Evolutionary conservation across 2,888 invertebrate species (phyloP).

Genomic region (Eremobia ochroleuca): DNA sequence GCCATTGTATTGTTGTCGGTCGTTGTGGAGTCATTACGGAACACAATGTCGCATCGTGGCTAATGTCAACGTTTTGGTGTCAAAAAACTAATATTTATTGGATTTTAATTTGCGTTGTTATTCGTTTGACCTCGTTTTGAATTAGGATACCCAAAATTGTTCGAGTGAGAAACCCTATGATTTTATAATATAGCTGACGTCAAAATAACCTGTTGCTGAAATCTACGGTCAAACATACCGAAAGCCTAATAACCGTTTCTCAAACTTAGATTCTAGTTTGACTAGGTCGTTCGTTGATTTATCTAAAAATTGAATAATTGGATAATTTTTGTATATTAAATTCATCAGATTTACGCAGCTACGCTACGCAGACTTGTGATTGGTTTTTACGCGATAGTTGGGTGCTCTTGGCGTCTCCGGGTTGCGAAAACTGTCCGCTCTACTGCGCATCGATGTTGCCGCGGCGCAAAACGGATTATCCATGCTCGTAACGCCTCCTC

Average conservation of each 20-base stretch:
- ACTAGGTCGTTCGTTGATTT: neutral
- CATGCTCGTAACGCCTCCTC: conserved; percentile 75
- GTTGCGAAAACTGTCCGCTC: conserved; percentile 85
- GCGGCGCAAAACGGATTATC: conserved; percentile 80
- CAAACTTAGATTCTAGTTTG: conserved; percentile 5
- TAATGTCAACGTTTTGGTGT: conserved; percentile 41
- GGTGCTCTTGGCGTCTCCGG: conserved; percentile 72
- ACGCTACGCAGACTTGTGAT: conserved; percentile 5
- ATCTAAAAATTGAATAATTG: neutral
- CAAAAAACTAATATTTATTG: conserved; percentile 38
- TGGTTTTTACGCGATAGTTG: conserved; percentile 51
- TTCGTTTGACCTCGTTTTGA: conserved; percentile 25
- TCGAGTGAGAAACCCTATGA: conserved; percentile 17
- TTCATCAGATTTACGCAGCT: neutral
- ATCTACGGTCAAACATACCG: neutral
- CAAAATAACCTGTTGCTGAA: neutral
- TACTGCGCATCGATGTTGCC: conserved; percentile 83
- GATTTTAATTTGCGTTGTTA: conserved; percentile 41
- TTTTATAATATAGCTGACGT: conserved; percentile 8
- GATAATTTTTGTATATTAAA: conserved; percentile 3
- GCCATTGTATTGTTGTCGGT: conserved; percentile 65
- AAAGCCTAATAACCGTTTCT: neutral
- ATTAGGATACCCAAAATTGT: neutral
- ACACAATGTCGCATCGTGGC: conserved; percentile 55
- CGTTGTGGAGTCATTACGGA: conserved; percentile 67